Evolutionary conservation across 2,888 invertebrate species (phyloP), one percentile per base, ranked within the genome.

Genomic region (Plebejus argus): DNA sequence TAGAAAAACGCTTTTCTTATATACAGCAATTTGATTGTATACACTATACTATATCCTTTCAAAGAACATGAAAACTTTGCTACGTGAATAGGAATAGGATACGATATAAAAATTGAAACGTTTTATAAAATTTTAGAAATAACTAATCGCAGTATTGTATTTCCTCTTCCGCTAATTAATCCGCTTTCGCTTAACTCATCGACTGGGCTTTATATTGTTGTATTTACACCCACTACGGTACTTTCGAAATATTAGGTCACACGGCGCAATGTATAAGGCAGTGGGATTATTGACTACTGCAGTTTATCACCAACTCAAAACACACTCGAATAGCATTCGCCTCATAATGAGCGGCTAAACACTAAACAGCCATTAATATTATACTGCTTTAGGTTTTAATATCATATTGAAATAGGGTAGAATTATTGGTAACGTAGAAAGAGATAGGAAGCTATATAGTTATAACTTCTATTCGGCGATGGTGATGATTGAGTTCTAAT

Each of bases 161-260:
- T 49, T 49, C 15, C 72, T 10, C 12, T 10, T 39, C 49, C 10
- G 72, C 45, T 45, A 7, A 39, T 10, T 15, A 35, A 5, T 35
- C 28, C 74, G 74, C 74, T 74, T 49, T 53, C 53, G 74, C 53
- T 53, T 12, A 18, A 23, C 18, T 23, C 28, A 18, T 23, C 18
- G 53, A 28, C 49, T 28, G 6, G 53, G 53, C 23, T 23, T 74
- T 53, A 74, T 74, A 74, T 53, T 74, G 49, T 74, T 79, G 72
- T 78, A 78, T 71, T 76, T 72, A 78, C 76, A 78, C 77, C 78
- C 80, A 80, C 78, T 79, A 81, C 82, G 82, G 79, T 80, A 79
- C 83, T 83, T 81, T 79, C 78, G 78, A 85, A 85, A 84, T 86
- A 87, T 86, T 88, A 83, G 88, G 90, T 89, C 89, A 87, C 81